phyloP scores from a whole-genome alignment of 2,797 vertebrate species.

The Arnoldichthys spilopterus region DNA sequence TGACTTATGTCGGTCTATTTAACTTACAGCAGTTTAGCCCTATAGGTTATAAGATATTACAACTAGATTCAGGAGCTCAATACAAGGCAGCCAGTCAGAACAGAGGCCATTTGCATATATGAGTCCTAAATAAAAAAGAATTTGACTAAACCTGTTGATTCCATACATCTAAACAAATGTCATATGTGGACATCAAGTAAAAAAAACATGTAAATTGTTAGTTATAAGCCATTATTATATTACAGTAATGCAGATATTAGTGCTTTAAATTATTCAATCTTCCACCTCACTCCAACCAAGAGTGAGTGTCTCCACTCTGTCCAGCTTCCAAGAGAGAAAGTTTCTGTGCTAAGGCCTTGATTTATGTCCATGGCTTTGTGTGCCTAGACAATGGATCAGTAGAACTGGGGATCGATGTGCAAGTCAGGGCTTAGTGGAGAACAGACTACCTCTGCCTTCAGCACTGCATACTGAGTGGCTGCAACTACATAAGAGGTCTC shows the following conservation, averaged over 20 bases:
- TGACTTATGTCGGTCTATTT: too few species aligned
- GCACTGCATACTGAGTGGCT: constrained; percentile 56
- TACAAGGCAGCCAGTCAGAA: neutral
- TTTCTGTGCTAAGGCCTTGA: constrained; percentile 54
- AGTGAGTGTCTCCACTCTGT: constrained; percentile 29
- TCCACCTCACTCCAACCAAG: constrained; percentile 19
- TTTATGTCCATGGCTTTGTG: constrained; percentile 56
- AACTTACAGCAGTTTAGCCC: too few species aligned
- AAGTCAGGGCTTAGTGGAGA: constrained; percentile 43
- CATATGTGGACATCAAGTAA: neutral
- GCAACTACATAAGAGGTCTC: constrained; percentile 25
- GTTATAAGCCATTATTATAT: neutral
- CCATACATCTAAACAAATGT: neutral
- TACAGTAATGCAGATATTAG: constrained; percentile 14
- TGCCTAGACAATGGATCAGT: constrained; percentile 57
- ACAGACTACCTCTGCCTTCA: constrained; percentile 34
- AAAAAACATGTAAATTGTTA: too few species aligned
- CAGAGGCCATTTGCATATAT: neutral
- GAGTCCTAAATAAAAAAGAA: neutral
- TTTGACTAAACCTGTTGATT: too few species aligned
- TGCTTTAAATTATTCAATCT: constrained; percentile 33
- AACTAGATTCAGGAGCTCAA: too few species aligned
- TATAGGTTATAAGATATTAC: too few species aligned
- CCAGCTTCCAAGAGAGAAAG: constrained; percentile 45
- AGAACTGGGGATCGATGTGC: constrained; percentile 51